Conservation (phyloP, 2,888 invertebrate genomes). For the Ophion slaviceki region DNA sequence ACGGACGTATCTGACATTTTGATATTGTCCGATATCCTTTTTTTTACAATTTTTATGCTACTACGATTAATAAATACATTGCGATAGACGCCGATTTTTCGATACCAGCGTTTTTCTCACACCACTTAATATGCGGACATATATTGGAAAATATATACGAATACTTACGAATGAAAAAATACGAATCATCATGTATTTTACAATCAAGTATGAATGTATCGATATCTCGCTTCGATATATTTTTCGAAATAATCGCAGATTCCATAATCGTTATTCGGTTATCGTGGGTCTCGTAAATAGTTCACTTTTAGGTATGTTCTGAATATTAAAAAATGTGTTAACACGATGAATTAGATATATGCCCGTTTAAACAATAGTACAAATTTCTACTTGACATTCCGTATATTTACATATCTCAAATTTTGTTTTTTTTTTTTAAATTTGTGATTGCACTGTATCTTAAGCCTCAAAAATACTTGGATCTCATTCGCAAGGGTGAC, state of each 20-base stretch:
- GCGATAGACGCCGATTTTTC: conserved; percentile 3
- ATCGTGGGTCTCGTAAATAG: not conserved
- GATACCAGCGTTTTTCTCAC: not conserved
- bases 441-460: conserved; percentile 42
- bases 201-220: conserved; percentile 1
- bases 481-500: not conserved
- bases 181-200: conserved; percentile 7
- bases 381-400: conserved; percentile 40
- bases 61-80: not conserved
- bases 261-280: not conserved
- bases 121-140: not conserved
- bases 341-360: conserved; percentile 21
- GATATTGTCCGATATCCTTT: not conserved
- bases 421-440: not conserved
- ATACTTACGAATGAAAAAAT: too few species aligned
- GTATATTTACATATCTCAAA: conserved; percentile 53
- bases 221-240: conserved; percentile 8
- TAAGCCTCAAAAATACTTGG: conserved; percentile 8
- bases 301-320: not conserved
- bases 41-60: not conserved
- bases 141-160: conserved; percentile 5
- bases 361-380: conserved; percentile 39
- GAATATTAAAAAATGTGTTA: not conserved
- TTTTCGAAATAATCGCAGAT: not conserved
- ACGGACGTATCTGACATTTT: not conserved